Base-by-base conservation (phyloP, 37 sponge, comb jelly and placozoan genomes). In the Ephydatia muelleri region DNA sequence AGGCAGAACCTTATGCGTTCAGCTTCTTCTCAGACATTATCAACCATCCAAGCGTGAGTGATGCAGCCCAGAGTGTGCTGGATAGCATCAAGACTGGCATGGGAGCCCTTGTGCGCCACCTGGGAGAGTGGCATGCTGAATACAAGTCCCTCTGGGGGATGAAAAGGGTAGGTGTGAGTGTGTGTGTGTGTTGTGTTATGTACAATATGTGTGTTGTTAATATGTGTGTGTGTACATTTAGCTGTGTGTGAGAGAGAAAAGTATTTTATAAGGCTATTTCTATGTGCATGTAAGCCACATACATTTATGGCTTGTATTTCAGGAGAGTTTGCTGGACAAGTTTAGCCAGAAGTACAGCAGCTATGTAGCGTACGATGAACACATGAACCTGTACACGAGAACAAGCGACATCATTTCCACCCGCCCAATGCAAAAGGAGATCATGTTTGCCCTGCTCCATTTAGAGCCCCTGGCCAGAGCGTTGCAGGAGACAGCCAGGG, bases 11-110 rank as follows among this genome's bases (percentile, higher is more conserved):
- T 33, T 82, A 85, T n/a, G 80, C 73, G 76, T 99, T 96, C 93
- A 97, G 84, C 38, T 99, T 93, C 88, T 95, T 91, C 88, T 76
- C 86, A 31, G 97, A 97, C 65, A 88, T 97, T n/a, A 90, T 87
- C 75, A 67, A 71, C 64, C 91, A 97, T 37, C 87, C 92, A 21
- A 43, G 48, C 28, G 84, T 99, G 49, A 40, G 72, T 8, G 96
- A 97, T 49, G 35, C 87, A 26, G 94, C 80, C 39, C 29, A 37
- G 2, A 33, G 31, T 5, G 91, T 99, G 22, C 80, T 83, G 69
- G 87, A 90, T 34, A 91, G 65, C 76, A 90, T 95, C 81, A 79
- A 78, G 43, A 64, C 21, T 23, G 85, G 92, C 13, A 38, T 93
- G 27, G 67, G 40, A 21, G 73, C 70, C 1, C 73, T 90, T 19